These are phyloP conservation scores for Sciaenops ocellatus DNA, from an alignment of 2,797 vertebrate genomes.

Conservation along the genomic window DNA sequence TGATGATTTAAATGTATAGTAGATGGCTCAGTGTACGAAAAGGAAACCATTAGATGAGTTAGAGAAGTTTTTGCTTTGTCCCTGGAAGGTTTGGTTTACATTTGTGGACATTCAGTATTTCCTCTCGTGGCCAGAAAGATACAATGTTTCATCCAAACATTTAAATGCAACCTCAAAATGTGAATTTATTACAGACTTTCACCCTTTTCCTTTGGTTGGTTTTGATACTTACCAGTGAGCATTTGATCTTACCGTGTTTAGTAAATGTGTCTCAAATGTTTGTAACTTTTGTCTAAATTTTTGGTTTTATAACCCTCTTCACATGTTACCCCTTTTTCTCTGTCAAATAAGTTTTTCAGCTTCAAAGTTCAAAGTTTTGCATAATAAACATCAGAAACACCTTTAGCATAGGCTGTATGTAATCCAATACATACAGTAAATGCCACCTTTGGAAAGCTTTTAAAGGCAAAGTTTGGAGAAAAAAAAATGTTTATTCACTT, in stretches of 20 bases:
- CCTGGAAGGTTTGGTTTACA: slow-evolving; percentile 33
- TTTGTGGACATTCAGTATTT: slow-evolving; percentile 37
- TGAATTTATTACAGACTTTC: slow-evolving; percentile 21
- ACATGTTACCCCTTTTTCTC: slow-evolving; percentile 7
- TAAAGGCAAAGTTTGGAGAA: background rate
- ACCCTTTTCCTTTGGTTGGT: slow-evolving; percentile 31
- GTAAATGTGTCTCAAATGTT: slow-evolving; percentile 48
- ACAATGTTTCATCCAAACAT: slow-evolving; percentile 21
- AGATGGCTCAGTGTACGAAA: slow-evolving; percentile 19
- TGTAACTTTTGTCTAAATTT: slow-evolving; percentile 25
- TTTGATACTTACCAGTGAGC: slow-evolving; percentile 24
- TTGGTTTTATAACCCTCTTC: slow-evolving; percentile 35
- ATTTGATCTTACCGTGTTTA: slow-evolving; percentile 49
- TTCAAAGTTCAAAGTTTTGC: slow-evolving; percentile 18
- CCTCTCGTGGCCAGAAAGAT: background rate
- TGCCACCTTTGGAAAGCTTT: background rate
- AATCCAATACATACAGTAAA: background rate
- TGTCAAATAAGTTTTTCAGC: slow-evolving; percentile 1
- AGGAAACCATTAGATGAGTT: slow-evolving; percentile 60
- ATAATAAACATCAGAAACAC: slow-evolving; percentile 1
- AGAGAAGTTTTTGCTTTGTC: background rate
- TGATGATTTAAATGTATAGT: slow-evolving; percentile 45
- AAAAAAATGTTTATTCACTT: background rate
- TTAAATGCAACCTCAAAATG: slow-evolving; percentile 45
- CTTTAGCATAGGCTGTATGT: background rate